A percentile compares a stretch with the other conserved stretches of the same genome.
These are phyloP conservation scores for Drosophila stalkeri DNA, from an alignment of 2,888 invertebrate species.

Conservation along the genomic window DNA sequence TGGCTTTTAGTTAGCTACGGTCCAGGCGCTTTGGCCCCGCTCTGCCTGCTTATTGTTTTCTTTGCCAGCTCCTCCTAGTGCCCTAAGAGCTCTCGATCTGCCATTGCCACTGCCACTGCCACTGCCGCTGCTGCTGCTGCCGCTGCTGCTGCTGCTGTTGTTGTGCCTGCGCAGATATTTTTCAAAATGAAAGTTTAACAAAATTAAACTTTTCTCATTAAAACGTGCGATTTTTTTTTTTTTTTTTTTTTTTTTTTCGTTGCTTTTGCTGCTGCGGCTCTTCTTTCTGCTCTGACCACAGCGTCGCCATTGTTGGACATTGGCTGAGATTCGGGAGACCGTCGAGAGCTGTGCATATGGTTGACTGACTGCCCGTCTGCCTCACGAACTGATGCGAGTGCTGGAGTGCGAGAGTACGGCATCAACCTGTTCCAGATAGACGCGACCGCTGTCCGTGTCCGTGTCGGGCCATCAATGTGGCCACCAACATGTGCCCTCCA, in stretches of 20 bases:
- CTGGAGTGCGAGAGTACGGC: slow-evolving; percentile 14
- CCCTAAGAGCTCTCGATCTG: slow-evolving; percentile 30
- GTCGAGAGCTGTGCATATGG: slow-evolving; percentile 71
- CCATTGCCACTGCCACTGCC: slow-evolving; percentile 19
- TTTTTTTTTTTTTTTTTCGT: slow-evolving; percentile 49
- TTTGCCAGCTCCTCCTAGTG: slow-evolving; percentile 25
- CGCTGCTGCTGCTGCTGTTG: slow-evolving; percentile 21
- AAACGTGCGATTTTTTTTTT: slow-evolving; percentile 79
- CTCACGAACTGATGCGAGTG: slow-evolving; percentile 16
- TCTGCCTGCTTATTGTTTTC: slow-evolving; percentile 36
- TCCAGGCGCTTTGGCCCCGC: slow-evolving; percentile 34
- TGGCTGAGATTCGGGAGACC: slow-evolving; percentile 64
- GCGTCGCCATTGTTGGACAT: slow-evolving; percentile 62
- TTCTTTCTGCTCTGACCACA: slow-evolving; percentile 69
- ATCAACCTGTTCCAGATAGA: slow-evolving; percentile 55
- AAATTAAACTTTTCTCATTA: slow-evolving; percentile 85
- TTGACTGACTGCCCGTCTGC: slow-evolving; percentile 60
- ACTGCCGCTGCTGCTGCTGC: slow-evolving; percentile 13
- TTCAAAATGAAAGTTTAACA: slow-evolving; percentile 82
- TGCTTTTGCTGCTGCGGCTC: slow-evolving; percentile 21
- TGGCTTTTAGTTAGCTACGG: slow-evolving; percentile 70
- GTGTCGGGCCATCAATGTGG: slow-evolving; percentile 28
- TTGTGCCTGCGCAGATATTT: slow-evolving; percentile 72
- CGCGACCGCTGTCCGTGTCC: slow-evolving; percentile 34
- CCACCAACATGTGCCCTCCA: slow-evolving; percentile 29